Evolutionary conservation across 1,140 invertebrate genomes (phyloP).

Genomic region (Calephelis virginiensis): DNA sequence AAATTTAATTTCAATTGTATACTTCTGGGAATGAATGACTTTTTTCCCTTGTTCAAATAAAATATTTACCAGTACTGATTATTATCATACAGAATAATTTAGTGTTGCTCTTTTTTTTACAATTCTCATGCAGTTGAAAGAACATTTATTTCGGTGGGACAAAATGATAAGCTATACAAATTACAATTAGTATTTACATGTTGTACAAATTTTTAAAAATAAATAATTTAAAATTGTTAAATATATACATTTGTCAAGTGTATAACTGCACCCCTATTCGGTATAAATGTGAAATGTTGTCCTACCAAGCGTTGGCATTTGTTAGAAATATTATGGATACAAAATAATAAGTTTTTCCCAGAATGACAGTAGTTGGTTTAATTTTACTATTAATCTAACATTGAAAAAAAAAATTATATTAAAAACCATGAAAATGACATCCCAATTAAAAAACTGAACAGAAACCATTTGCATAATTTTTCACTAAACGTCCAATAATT

Average conservation of each 20-base stretch:
- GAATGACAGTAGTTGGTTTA: too few species aligned
- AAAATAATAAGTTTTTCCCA: too few species aligned
- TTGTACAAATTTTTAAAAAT: constrained; percentile 18
- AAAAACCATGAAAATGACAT: constrained; percentile 5
- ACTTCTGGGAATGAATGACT: background rate
- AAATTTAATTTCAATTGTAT: constrained; percentile 20
- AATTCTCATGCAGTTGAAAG: constrained; percentile 26
- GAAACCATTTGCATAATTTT: constrained; percentile 10
- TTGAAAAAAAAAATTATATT: too few species aligned
- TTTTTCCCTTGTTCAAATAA: background rate
- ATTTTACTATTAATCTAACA: too few species aligned
- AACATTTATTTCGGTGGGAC: constrained; percentile 56
- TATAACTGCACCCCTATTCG: constrained; percentile 4
- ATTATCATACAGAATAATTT: constrained; percentile 16
- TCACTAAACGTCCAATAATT: background rate
- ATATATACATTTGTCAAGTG: constrained; percentile 15
- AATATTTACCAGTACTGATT: background rate
- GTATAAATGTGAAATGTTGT: constrained; percentile 9
- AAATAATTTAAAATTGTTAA: constrained; percentile 27
- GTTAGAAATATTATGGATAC: too few species aligned
- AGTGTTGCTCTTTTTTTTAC: constrained; percentile 15
- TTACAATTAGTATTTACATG: constrained; percentile 41
- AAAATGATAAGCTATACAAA: constrained; percentile 65
- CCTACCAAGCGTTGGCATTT: background rate
- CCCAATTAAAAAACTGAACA: background rate